phyloP scores from a whole-genome alignment of 2,888 invertebrate genomes.

The Chalcis sispes region DNA sequence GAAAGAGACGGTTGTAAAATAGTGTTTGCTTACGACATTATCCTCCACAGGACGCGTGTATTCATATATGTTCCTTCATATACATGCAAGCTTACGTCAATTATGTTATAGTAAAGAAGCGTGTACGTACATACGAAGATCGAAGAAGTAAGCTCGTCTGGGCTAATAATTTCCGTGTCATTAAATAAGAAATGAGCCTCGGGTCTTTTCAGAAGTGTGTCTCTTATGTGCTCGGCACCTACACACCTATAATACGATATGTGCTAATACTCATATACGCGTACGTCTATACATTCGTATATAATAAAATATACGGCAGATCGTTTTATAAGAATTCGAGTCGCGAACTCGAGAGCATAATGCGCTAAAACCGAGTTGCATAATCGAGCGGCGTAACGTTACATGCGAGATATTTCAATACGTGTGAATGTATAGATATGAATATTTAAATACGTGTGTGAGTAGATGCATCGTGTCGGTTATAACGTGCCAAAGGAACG shows the following conservation, averaged over 20 bases:
- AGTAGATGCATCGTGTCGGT: neutral
- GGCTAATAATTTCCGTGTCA: constrained; percentile 18
- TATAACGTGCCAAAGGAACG: too few species aligned
- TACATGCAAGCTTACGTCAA: neutral
- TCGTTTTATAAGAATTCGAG: constrained; percentile 20
- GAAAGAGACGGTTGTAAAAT: too few species aligned
- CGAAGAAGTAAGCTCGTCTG: too few species aligned
- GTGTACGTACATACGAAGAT: neutral
- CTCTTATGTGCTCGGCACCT: neutral
- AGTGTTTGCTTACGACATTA: too few species aligned
- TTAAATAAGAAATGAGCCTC: constrained; percentile 17
- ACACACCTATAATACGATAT: too few species aligned
- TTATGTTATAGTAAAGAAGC: constrained; percentile 22
- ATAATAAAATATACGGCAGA: too few species aligned
- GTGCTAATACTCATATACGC: neutral
- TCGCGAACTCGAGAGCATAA: constrained; percentile 21
- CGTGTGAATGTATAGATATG: neutral
- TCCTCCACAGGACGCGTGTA: neutral
- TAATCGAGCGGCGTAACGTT: neutral
- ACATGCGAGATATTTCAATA: neutral
- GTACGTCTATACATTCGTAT: neutral
- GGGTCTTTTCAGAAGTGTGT: neutral
- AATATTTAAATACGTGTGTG: neutral
- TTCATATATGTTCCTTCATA: too few species aligned
- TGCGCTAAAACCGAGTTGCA: constrained; percentile 2